Evolutionary conservation across 2,888 invertebrate genomes (phyloP).

Genomic region (Cosmia pyralina): DNA sequence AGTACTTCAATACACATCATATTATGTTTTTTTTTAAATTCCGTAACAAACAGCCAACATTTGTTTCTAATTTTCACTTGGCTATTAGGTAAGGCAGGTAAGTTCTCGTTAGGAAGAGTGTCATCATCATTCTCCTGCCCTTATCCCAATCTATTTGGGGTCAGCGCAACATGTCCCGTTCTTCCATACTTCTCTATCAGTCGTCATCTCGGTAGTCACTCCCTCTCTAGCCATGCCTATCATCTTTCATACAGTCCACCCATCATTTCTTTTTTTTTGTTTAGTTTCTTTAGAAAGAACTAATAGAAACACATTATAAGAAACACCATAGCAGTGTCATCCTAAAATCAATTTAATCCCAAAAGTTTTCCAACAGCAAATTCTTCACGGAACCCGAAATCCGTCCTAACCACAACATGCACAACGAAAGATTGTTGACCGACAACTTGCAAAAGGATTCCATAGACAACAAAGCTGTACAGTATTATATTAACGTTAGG

Average conservation of each 20-base stretch:
- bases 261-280: neutral
- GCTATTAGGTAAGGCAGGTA: neutral
- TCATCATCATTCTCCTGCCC: neutral
- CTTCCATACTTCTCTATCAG: neutral
- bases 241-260: neutral
- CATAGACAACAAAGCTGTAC: conserved; percentile 1
- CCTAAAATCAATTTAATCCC: too few relatives aligned
- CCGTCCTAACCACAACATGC: neutral
- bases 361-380: neutral
- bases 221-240: neutral
- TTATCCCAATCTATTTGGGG: neutral
- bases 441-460: neutral
- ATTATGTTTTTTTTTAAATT: neutral
- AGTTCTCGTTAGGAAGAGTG: neutral
- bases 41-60: neutral
- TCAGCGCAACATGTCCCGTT: neutral
- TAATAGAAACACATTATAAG: too few relatives aligned
- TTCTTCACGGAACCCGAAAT: conserved; percentile 21
- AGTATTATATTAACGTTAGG: neutral
- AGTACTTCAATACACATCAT: neutral
- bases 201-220: neutral
- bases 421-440: conserved; percentile 37
- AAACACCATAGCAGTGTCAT: too few relatives aligned
- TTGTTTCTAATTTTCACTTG: neutral
- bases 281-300: neutral